These are phyloP conservation scores for Zosterops borbonicus DNA, from an alignment of 2,113 vertebrate species.

Conservation along the genomic window DNA sequence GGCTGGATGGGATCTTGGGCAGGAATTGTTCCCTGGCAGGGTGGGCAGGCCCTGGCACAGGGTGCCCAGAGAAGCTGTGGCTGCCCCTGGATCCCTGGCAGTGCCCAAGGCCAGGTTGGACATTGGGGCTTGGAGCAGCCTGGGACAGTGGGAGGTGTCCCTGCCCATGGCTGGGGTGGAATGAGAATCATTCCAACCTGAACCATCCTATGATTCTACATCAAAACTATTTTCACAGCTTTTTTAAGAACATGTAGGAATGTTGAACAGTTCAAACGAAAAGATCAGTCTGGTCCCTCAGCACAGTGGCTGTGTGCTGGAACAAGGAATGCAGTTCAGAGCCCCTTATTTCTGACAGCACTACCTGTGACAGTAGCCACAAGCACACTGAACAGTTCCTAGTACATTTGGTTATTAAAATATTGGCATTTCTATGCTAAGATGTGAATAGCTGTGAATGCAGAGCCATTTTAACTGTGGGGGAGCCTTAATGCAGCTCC, in stretches of 20 bases:
- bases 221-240: not conserved
- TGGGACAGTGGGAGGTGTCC: not conserved
- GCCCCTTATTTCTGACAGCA: not conserved
- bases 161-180: not conserved
- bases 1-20: no score
- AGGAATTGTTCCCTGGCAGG: not conserved
- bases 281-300: not conserved
- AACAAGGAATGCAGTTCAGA: not conserved
- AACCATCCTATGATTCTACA: not conserved
- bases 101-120: not conserved
- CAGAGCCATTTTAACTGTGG: not conserved
- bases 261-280: not conserved
- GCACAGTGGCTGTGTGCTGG: not conserved
- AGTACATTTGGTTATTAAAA: not conserved
- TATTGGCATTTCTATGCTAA: not conserved
- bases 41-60: not conserved
- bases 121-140: not conserved
- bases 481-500: not conserved
- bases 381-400: not conserved
- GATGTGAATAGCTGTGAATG: not conserved
- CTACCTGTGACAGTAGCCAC: not conserved
- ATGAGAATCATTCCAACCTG: not conserved
- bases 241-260: not conserved
- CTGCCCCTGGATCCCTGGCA: not conserved
- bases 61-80: not conserved